Conservation (phyloP, 2,113 vertebrate species). For the Sturnus vulgaris region DNA sequence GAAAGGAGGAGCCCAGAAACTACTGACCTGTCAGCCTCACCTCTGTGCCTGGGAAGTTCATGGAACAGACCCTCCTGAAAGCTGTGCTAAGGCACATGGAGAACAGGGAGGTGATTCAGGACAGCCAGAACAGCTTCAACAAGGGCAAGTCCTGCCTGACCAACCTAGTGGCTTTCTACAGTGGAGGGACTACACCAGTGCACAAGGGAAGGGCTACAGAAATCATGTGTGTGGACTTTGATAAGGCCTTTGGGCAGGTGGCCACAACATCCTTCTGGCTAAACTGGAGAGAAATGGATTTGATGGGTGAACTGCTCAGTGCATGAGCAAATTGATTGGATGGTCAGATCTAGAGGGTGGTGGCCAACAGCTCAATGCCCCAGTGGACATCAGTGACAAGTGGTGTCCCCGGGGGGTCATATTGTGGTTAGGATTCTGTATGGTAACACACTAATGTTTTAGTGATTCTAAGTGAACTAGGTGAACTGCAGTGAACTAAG, state of each 20-base stretch:
- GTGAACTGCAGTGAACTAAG: not conserved
- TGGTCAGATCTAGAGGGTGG: not conserved
- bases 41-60: not conserved
- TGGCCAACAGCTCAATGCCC: not conserved
- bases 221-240: not conserved
- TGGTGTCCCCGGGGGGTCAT: not conserved
- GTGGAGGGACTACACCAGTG: not conserved
- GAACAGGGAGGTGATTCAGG: not conserved
- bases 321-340: not conserved
- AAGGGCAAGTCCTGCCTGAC: not conserved
- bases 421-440: not conserved
- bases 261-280: not conserved
- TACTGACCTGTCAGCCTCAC: not conserved
- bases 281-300: not conserved
- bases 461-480: not conserved
- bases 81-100: not conserved
- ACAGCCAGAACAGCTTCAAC: not conserved
- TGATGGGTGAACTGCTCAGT: not conserved
- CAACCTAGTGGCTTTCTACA: not conserved
- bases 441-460: not conserved
- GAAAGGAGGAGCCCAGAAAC: not conserved
- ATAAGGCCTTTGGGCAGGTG: not conserved
- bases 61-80: not conserved
- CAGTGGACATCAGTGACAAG: not conserved
- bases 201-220: not conserved